These are phyloP conservation scores for Bombus vancouverensis DNA, from an alignment of 1,140 invertebrate species.

Conservation along the genomic window DNA sequence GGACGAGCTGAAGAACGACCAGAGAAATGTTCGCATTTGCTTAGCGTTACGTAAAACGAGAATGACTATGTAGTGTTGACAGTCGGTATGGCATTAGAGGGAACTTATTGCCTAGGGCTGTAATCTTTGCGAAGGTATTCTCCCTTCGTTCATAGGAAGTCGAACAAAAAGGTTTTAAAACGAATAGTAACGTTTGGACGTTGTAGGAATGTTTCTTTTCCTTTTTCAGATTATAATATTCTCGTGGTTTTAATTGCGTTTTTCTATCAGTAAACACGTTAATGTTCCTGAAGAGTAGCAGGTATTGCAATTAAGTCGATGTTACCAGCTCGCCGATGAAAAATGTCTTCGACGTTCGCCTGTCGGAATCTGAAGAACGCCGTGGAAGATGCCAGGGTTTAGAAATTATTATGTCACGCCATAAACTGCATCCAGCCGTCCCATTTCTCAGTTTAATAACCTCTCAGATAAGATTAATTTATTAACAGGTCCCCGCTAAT, in stretches of 20 bases:
- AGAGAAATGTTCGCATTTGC: conserved; percentile 10
- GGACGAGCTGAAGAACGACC: background rate
- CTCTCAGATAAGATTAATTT: conserved; percentile 47
- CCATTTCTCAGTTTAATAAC: conserved; percentile 50
- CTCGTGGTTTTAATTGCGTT: background rate
- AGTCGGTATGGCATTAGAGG: background rate
- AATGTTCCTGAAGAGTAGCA: too few relatives aligned
- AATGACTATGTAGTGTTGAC: background rate
- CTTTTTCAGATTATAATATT: too few relatives aligned
- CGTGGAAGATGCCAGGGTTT: conserved; percentile 6
- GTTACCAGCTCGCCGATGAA: background rate
- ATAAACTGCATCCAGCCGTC: conserved; percentile 34
- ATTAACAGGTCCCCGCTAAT: conserved; percentile 47
- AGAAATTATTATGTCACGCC: conserved; percentile 48
- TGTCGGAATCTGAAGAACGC: conserved; percentile 15
- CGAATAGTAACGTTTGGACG: background rate
- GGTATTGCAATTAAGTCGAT: conserved; percentile 10
- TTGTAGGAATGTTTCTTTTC: background rate
- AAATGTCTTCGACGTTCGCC: background rate
- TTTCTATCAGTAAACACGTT: background rate
- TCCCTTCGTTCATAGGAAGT: background rate
- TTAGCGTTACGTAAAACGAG: conserved; percentile 16
- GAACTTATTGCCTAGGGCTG: background rate
- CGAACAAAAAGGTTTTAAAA: background rate
- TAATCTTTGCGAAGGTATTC: background rate